Evolutionary conservation across 1,140 invertebrate species (phyloP), one percentile per base, ranked within the genome.

Genomic region (Drosophila auraria): DNA sequence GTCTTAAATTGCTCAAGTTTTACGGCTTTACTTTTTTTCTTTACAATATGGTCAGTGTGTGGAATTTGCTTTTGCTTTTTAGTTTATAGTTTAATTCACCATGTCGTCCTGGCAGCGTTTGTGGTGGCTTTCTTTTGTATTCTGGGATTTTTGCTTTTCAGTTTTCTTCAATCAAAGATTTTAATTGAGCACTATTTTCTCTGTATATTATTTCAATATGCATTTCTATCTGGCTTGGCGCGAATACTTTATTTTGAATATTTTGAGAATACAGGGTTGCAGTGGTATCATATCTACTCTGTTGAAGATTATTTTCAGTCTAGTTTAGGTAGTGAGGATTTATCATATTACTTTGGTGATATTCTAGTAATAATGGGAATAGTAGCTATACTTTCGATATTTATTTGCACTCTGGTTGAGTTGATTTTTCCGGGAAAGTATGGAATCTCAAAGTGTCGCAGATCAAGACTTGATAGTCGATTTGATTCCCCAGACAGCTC

Each of bases 21-120:
- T 12, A 17, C 23, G 14, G 44, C 61, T 2, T 30, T 72, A 20
- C 45, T 56, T 17, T 33, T 36, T 36, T 42, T 65, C 4, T 72
- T 72, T 33, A 17, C 33, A 14, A 23, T 72, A 11, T 65, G 51
- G 69, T 27, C 51, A 40, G 5, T 72, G 6, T 47, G 12, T n/a
- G 69, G 25, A 14, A 56, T 72, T 20, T 72, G 61, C 27, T 65
- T 65, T n/a, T 64, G 51, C 20, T 71, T 71, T 6, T 23, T 71
- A 38, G 9, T 65, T 30, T 40, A 66, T n/a, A 56, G 40, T 15
- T 40, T 66, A 47, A 0, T 57, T 47, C 51, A 49, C 12, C 50
- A 12, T 30, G 20, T 38, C 6, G 15, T 23, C 0, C 5, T 50
- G 5, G 50, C 61, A 27, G 30, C 50, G 0, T 23, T 64, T 40